A percentile compares a stretch with the other conserved stretches of the same genome.
These are phyloP conservation scores for Dicrurus megarhynchus DNA, from an alignment of 2,113 vertebrate genomes.

Conservation along the genomic window DNA sequence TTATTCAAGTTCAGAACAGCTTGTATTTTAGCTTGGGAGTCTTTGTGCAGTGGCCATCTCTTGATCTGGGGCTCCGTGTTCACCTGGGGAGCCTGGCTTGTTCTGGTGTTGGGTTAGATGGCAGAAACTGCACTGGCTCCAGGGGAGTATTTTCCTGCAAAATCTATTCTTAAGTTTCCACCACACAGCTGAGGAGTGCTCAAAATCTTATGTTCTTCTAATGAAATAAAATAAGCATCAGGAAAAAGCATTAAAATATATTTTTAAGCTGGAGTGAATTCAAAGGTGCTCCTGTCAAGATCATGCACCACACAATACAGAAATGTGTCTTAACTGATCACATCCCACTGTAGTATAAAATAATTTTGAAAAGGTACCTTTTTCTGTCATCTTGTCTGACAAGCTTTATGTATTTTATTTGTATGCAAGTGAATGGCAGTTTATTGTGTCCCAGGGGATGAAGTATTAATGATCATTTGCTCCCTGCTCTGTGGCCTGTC, in stretches of 20 bases:
- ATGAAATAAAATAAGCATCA: not conserved
- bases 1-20: not conserved
- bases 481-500: slow-evolving; percentile 69
- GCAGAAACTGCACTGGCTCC: not conserved
- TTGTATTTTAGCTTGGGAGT: not conserved
- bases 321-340: not conserved
- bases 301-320: not conserved
- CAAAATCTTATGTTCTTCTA: not conserved
- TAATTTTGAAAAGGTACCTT: slow-evolving; percentile 40
- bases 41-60: not conserved
- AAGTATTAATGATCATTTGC: slow-evolving; percentile 74
- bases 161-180: not conserved
- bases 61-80: accelerated
- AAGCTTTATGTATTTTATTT: slow-evolving; percentile 72
- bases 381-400: slow-evolving; percentile 53
- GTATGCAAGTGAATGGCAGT: slow-evolving; percentile 66
- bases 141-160: not conserved
- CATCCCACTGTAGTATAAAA: slow-evolving; percentile 11
- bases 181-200: not conserved
- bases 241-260: not conserved
- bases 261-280: not conserved
- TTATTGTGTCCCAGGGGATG: slow-evolving; percentile 67
- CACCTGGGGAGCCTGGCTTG: not conserved
- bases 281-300: slow-evolving; percentile 11
- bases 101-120: not conserved